Conservation (phyloP, 2,888 invertebrate species). For the Troglohyphantes excavatus region DNA sequence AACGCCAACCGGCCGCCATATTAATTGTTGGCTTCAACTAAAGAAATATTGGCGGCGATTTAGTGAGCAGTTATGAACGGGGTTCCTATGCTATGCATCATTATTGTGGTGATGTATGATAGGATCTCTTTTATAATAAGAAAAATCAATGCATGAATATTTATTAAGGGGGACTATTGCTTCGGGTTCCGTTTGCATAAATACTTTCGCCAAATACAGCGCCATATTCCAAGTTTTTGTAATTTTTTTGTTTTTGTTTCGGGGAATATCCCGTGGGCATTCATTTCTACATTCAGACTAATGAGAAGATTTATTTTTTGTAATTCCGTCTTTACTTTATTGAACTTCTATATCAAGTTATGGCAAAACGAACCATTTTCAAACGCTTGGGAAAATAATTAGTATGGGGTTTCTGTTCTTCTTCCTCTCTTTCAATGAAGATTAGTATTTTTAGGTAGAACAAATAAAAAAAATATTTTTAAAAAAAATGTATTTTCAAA, state of each 20-base stretch:
- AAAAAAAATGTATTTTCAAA: neutral
- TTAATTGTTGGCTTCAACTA: constrained; percentile 63
- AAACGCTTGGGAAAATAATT: neutral
- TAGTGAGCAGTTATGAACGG: constrained; percentile 50
- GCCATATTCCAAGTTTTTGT: neutral
- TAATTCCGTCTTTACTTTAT: neutral
- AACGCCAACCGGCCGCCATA: constrained; percentile 37
- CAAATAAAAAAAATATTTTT: neutral
- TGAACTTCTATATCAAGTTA: neutral
- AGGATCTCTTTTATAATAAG: constrained; percentile 41
- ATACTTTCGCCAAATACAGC: constrained; percentile 9
- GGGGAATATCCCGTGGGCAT: neutral
- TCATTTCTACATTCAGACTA: neutral
- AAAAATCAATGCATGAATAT: constrained; percentile 72
- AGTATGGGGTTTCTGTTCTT: neutral
- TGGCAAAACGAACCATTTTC: neutral
- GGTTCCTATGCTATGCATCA: constrained; percentile 13
- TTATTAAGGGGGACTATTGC: constrained; percentile 47
- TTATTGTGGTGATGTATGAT: constrained; percentile 50
- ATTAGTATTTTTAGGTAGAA: neutral
- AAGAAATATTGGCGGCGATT: constrained; percentile 46
- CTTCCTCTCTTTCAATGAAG: neutral
- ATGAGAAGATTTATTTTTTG: neutral
- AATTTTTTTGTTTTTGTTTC: constrained; percentile 15
- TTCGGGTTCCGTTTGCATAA: neutral